Base-by-base conservation (phyloP, 2,888 invertebrate genomes). In the Pterobdella sp. region DNA sequence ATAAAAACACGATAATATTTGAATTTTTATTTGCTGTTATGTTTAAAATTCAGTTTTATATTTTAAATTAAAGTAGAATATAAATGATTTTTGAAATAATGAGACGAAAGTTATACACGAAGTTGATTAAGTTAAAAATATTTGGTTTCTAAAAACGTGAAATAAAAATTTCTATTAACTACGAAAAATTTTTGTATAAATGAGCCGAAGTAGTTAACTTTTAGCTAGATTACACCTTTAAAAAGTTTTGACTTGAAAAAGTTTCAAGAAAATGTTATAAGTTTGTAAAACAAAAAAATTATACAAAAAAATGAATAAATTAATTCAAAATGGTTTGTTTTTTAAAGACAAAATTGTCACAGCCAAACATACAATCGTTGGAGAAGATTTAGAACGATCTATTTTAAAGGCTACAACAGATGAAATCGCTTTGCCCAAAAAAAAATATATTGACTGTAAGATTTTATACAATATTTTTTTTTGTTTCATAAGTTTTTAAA, bases 401-500 rank as follows among this genome's bases (percentile, higher is more conserved):
- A 97, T 98, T 81, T 97, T 97, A 88, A 98, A 98, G 88, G 96
- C 98, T 77, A 98, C 98, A 79, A 98, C 98, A 79, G 98, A 98
- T 88, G 98, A 98, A 88, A 89, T 96, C 88, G 94, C 96, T 86
- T 96, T 94, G 79, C 98, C 98, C 76, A 98, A 98, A 88, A 95
- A 95, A 90, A 98, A 98, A 88, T 98, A 98, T 89, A 90, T 98
- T 87, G 97, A 98, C 87, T 98, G 97, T 98, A 87, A 94, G 94
- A 92, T 31, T 69, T 42, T 26, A 37, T 37, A 34, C 14, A 31
- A 67, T 67, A 34, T 32, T 32, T 31, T 31, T 14, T 34, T 34
- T 32, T 35, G 18, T 18, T 64, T 22, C 10, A 22, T 64, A 64
- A 26, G n/a, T n/a, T n/a, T n/a, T n/a, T n/a, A n/a, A n/a, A n/a